A percentile compares a stretch with the other conserved stretches of the same genome.
Conservation (phyloP, 1,140 invertebrate species). For the Orussus abietinus region DNA sequence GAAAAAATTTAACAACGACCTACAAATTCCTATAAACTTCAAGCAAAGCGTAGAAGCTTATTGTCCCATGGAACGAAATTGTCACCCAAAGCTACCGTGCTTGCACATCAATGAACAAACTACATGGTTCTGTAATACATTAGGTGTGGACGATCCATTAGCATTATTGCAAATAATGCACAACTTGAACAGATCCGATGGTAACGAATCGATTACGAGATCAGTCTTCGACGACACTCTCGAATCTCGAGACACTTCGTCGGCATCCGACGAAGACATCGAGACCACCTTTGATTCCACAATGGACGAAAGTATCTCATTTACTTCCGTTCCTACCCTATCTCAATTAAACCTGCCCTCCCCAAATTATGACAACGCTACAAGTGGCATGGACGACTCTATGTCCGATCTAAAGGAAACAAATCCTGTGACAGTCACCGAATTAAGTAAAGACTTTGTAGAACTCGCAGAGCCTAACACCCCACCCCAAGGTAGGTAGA, state of each 20-base stretch:
- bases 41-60: slow-evolving; percentile 64
- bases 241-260: slow-evolving; percentile 22
- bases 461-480: no score
- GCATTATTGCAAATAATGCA: slow-evolving; percentile 45
- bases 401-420: slow-evolving; percentile 13
- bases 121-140: slow-evolving; percentile 70
- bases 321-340: slow-evolving; percentile 20
- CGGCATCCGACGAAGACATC: slow-evolving; percentile 20
- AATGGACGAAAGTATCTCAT: slow-evolving; percentile 22
- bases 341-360: slow-evolving; percentile 20
- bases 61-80: slow-evolving; percentile 46
- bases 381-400: slow-evolving; percentile 13
- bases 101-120: slow-evolving; percentile 79
- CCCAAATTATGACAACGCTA: slow-evolving; percentile 9
- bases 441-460: no score
- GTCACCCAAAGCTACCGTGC: slow-evolving; percentile 34
- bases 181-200: slow-evolving; percentile 10
- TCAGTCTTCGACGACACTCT: slow-evolving; percentile 13
- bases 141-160: slow-evolving; percentile 75
- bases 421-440: no score
- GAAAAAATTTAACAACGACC: slow-evolving; percentile 63
- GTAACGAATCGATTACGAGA: slow-evolving; percentile 15
- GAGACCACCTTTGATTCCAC: slow-evolving; percentile 25
- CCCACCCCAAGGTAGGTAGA: no score
- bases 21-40: slow-evolving; percentile 76